Evolutionary conservation across 1,140 invertebrate genomes (phyloP).

Genomic region (Gonatopus flavifemur): DNA sequence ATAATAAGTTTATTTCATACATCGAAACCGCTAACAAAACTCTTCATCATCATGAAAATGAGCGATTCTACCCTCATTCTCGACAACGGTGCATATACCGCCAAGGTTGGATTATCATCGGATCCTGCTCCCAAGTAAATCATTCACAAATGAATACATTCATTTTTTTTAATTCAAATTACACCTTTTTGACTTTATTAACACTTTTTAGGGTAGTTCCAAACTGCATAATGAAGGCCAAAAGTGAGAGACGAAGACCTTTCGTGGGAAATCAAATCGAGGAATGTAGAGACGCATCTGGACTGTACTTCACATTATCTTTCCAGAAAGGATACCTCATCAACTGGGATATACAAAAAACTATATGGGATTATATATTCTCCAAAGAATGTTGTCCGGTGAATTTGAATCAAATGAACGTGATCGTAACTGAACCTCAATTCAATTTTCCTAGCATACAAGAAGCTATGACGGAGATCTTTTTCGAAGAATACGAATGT

Average conservation of each 20-base stretch:
- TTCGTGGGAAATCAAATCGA: constrained; percentile 94
- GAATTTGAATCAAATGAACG: constrained; percentile 73
- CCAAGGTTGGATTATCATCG: constrained; percentile 79
- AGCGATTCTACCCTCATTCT: constrained; percentile 65
- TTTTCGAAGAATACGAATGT: constrained; percentile 98
- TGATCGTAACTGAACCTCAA: constrained; percentile 92
- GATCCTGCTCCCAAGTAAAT: constrained; percentile 70
- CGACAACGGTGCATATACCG: constrained; percentile 85
- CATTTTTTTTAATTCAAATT: neutral
- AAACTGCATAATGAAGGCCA: constrained; percentile 98
- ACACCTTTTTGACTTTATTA: constrained; percentile 7
- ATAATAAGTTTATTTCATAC: constrained; percentile 22
- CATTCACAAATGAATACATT: constrained; percentile 3
- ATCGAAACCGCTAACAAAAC: no score
- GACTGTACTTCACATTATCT: constrained; percentile 90
- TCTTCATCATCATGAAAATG: constrained; percentile 29
- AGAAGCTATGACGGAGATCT: constrained; percentile 91
- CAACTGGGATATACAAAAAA: constrained; percentile 96
- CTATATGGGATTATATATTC: constrained; percentile 95
- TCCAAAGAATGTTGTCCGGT: constrained; percentile 84
- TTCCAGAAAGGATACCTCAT: constrained; percentile 95
- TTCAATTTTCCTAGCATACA: constrained; percentile 93
- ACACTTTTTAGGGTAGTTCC: constrained; percentile 71
- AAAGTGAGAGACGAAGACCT: constrained; percentile 88
- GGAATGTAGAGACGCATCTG: constrained; percentile 94